phyloP scores from a whole-genome alignment of 2,113 vertebrate species.

The Albula glossodonta region DNA sequence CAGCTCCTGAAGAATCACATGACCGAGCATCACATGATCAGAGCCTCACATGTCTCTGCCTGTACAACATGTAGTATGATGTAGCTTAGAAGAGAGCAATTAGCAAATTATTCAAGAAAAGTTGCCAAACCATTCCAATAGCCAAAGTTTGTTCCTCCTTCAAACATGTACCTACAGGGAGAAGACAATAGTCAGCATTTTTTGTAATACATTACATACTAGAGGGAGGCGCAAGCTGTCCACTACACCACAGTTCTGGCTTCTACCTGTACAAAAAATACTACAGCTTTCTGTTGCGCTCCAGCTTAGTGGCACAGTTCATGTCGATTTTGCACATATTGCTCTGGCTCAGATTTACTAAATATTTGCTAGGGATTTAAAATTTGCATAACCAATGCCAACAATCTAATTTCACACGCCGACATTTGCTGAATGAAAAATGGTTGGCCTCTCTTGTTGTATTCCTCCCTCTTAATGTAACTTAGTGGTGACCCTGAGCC shows the following conservation, averaged over 20 bases:
- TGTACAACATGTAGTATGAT: not conserved
- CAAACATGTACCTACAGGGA: constrained; percentile 93
- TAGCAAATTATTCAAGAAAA: not conserved
- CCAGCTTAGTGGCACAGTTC: not conserved
- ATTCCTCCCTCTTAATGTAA: not conserved
- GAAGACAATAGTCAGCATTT: not conserved
- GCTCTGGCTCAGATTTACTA: not conserved
- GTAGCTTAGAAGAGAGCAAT: not conserved
- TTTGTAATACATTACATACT: not conserved
- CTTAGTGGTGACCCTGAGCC: not conserved
- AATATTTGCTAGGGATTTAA: not conserved
- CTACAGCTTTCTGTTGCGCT: not conserved
- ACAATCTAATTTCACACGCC: not conserved
- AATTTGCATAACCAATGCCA: not conserved
- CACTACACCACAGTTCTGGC: not conserved
- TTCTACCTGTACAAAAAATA: not conserved
- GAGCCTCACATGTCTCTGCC: not conserved
- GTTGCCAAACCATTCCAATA: constrained; percentile 90
- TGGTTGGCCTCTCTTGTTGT: too few relatives aligned
- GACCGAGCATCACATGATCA: not conserved
- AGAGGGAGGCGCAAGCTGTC: too few relatives aligned
- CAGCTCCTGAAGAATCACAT: constrained; percentile 76
- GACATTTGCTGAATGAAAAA: not conserved
- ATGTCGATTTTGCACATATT: not conserved
- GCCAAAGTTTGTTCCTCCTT: constrained; percentile 94